phyloP scores from a whole-genome alignment of 2,797 vertebrate genomes.

The Thaleichthys pacificus region DNA sequence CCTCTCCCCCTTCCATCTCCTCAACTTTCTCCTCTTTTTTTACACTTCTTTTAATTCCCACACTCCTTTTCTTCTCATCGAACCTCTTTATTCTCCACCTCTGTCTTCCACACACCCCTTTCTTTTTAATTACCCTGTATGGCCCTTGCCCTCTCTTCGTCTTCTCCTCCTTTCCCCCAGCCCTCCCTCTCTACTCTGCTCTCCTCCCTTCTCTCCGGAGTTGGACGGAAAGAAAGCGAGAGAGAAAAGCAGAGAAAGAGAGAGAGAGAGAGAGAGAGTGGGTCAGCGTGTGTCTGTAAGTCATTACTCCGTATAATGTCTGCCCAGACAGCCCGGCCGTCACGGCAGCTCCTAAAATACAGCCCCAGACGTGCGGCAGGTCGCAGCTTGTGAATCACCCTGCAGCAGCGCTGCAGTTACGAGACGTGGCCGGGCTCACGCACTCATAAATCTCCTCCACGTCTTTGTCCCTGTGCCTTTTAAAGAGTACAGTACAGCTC shows the following conservation, averaged over 20 bases:
- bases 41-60: constrained; percentile 36
- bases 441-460: constrained; percentile 32
- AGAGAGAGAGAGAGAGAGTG: constrained; percentile 23
- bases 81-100: neutral
- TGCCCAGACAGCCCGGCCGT: constrained; percentile 6
- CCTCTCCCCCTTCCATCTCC: neutral
- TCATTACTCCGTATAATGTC: constrained; percentile 37
- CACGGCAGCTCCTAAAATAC: constrained; percentile 23
- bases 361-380: constrained; percentile 4
- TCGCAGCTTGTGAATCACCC: constrained; percentile 1
- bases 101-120: constrained; percentile 46
- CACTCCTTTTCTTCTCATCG: constrained; percentile 33
- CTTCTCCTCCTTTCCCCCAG: constrained; percentile 24
- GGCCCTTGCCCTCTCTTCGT: constrained; percentile 20
- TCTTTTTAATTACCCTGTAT: constrained; percentile 30
- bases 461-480: constrained; percentile 24
- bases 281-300: constrained; percentile 43
- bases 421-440: constrained; percentile 1
- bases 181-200: constrained; percentile 5
- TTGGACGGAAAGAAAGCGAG: no score
- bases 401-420: constrained; percentile 5
- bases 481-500: constrained; percentile 21
- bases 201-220: constrained; percentile 20
- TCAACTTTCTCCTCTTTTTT: neutral
- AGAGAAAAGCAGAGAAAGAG: no score